phyloP scores from a whole-genome alignment of 1,140 invertebrate genomes.

The Drosophila gunungcola region DNA sequence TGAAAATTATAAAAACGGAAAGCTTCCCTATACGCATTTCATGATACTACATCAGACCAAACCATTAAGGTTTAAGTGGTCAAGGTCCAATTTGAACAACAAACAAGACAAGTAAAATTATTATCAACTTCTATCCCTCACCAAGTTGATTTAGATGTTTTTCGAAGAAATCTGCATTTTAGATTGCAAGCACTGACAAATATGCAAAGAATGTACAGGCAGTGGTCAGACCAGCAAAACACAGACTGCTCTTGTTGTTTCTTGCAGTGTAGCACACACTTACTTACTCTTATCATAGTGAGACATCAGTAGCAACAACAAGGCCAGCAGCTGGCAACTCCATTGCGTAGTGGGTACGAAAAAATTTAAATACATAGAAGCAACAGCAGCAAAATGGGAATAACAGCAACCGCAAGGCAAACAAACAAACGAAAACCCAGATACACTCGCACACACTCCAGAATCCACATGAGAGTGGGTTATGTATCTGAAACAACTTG shows the following conservation, averaged over 20 bases:
- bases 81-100: neutral
- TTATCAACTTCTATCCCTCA: neutral
- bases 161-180: neutral
- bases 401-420: constrained; percentile 62
- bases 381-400: constrained; percentile 32
- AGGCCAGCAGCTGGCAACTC: constrained; percentile 47
- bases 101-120: neutral
- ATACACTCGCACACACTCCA: constrained; percentile 22
- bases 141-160: neutral
- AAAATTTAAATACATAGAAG: constrained; percentile 62
- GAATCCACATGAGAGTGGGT: constrained; percentile 1
- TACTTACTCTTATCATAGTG: constrained; percentile 47
- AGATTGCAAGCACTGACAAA: neutral
- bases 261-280: constrained; percentile 50
- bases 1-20: constrained; percentile 1
- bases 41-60: neutral
- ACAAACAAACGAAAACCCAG: constrained; percentile 57
- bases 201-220: constrained; percentile 33
- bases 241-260: constrained; percentile 31
- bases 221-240: constrained; percentile 14
- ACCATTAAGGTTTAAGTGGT: neutral
- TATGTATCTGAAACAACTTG: constrained; percentile 65
- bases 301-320: constrained; percentile 42
- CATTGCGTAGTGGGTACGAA: constrained; percentile 33
- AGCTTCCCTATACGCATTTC: neutral